These are phyloP conservation scores for Chamaea fasciata DNA, from an alignment of 2,113 vertebrate species.

Conservation along the genomic window DNA sequence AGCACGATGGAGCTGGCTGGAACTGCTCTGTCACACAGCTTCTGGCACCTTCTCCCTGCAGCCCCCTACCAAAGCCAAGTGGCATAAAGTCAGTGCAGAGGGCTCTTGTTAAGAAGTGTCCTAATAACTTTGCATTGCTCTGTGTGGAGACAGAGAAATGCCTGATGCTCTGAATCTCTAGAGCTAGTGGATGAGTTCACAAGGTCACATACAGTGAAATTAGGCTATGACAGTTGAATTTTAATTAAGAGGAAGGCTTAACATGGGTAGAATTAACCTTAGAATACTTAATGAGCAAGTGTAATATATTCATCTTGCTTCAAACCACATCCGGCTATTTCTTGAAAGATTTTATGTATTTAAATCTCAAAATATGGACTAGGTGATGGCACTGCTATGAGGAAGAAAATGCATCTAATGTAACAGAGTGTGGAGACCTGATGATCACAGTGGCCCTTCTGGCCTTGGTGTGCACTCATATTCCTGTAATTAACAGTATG, in stretches of 20 bases:
- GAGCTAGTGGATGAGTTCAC: background rate
- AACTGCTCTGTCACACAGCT: background rate
- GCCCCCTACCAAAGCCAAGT: background rate
- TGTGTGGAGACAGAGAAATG: background rate
- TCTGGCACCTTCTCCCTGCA: background rate
- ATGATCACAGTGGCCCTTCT: background rate
- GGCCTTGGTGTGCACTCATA: background rate
- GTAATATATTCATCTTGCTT: background rate
- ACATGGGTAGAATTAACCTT: background rate
- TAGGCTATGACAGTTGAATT: background rate
- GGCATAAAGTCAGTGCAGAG: background rate
- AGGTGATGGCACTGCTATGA: background rate
- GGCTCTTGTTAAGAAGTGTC: background rate
- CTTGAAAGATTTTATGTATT: background rate
- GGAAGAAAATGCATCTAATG: background rate
- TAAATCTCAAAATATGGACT: background rate
- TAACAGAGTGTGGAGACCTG: background rate
- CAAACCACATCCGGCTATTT: background rate
- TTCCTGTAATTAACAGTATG: background rate
- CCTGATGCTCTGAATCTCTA: background rate
- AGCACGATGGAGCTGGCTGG: background rate
- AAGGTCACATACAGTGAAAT: background rate
- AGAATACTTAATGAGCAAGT: background rate
- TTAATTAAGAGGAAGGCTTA: background rate
- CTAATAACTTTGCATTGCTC: background rate